These are phyloP conservation scores for Agrotis segetum DNA, from an alignment of 2,888 invertebrate genomes.

Conservation along the genomic window DNA sequence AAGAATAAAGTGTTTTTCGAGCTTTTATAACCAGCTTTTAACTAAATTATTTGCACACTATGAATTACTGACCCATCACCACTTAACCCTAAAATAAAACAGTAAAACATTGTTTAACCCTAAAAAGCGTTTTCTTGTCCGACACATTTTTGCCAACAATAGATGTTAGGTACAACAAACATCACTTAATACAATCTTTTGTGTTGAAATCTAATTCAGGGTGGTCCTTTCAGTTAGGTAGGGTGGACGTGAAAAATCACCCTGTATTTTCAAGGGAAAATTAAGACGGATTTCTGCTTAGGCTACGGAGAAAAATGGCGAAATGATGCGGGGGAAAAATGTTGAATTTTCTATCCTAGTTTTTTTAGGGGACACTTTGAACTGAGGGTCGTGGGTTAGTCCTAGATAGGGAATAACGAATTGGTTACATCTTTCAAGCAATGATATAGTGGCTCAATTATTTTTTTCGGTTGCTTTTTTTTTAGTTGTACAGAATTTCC, in stretches of 20 bases:
- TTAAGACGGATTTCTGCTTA: constrained; percentile 53
- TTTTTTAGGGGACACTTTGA: neutral
- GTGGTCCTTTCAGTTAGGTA: constrained; percentile 58
- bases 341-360: neutral
- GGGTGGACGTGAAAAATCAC: constrained; percentile 59
- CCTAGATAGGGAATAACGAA: constrained; percentile 14
- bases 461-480: neutral
- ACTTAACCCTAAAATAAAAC: constrained; percentile 47
- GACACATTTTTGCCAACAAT: constrained; percentile 62
- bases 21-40: neutral
- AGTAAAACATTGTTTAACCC: constrained; percentile 47
- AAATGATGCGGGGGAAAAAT: constrained; percentile 18
- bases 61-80: constrained; percentile 20
- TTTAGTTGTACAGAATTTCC: too few relatives aligned
- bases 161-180: constrained; percentile 57
- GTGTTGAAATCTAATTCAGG: constrained; percentile 66
- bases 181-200: constrained; percentile 67
- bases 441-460: neutral
- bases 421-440: constrained; percentile 10
- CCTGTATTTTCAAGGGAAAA: constrained; percentile 55
- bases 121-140: constrained; percentile 65
- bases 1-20: neutral
- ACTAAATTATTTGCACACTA: constrained; percentile 24
- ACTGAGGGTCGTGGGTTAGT: neutral
- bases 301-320: constrained; percentile 31